Evolutionary conservation across 2,888 invertebrate genomes (phyloP).

Genomic region (Orchestes rusci): DNA sequence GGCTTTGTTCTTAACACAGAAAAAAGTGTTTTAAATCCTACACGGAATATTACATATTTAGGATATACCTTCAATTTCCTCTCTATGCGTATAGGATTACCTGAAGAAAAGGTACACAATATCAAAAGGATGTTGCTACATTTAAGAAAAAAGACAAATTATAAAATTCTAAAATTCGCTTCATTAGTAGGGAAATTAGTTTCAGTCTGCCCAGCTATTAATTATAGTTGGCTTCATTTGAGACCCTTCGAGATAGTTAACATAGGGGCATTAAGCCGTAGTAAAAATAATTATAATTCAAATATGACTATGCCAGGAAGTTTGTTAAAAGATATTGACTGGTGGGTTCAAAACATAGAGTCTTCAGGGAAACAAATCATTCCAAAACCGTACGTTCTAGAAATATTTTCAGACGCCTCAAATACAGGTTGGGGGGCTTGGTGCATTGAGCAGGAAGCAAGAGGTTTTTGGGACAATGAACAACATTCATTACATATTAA

Average conservation of each 20-base stretch:
- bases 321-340: background rate
- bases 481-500: slow-evolving; percentile 1
- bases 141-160: background rate
- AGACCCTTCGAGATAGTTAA: slow-evolving; percentile 5
- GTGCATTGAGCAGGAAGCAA: background rate
- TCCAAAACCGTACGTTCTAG: background rate
- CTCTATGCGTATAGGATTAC: background rate
- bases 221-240: slow-evolving; percentile 3
- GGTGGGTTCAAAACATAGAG: slow-evolving; percentile 1
- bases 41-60: background rate
- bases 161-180: background rate
- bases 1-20: slow-evolving; percentile 1
- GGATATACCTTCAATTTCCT: background rate
- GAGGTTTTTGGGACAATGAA: slow-evolving; percentile 2
- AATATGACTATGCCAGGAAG: background rate
- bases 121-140: background rate
- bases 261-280: background rate
- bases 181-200: slow-evolving; percentile 1
- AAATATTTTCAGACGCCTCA: slow-evolving; percentile 3
- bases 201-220: background rate
- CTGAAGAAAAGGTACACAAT: background rate
- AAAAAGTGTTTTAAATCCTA: background rate
- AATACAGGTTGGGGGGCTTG: slow-evolving; percentile 3
- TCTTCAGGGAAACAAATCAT: background rate
- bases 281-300: slow-evolving; percentile 1